Conservation (phyloP, 2,113 vertebrate species). For the Hippopotamus amphibius region DNA sequence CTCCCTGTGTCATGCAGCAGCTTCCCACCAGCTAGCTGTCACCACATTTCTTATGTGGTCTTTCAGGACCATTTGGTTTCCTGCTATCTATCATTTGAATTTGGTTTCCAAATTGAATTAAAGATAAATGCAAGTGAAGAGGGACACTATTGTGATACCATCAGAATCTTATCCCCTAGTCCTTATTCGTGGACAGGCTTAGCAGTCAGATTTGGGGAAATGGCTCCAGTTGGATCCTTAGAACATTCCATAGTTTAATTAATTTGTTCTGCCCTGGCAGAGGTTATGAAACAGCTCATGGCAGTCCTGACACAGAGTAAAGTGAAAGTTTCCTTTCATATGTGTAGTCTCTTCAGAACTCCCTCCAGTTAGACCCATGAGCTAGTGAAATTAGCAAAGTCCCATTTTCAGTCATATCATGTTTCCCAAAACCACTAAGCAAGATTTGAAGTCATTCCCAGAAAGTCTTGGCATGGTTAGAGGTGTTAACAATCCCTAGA, state of each 20-base stretch:
- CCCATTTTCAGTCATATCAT: background rate
- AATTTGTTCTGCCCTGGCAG: background rate
- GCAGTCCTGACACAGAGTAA: background rate
- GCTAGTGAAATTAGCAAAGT: background rate
- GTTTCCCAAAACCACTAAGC: background rate
- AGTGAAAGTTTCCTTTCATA: background rate
- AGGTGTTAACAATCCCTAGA: background rate
- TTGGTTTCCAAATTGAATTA: background rate
- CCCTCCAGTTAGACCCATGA: background rate
- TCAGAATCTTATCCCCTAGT: background rate
- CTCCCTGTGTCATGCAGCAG: too few species aligned
- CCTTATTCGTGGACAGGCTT: background rate
- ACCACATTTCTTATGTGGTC: background rate
- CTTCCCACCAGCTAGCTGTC: background rate
- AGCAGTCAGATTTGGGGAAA: background rate
- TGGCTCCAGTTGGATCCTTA: background rate
- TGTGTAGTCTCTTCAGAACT: background rate
- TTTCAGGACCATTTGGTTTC: background rate
- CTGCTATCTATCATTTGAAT: background rate
- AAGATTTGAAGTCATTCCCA: background rate
- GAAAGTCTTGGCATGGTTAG: background rate
- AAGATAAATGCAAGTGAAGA: background rate
- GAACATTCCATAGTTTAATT: background rate
- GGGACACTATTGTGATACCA: background rate
- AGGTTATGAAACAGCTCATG: background rate